These are phyloP conservation scores for Muscicapa striata DNA, from an alignment of 2,797 vertebrate species.

Conservation along the genomic window DNA sequence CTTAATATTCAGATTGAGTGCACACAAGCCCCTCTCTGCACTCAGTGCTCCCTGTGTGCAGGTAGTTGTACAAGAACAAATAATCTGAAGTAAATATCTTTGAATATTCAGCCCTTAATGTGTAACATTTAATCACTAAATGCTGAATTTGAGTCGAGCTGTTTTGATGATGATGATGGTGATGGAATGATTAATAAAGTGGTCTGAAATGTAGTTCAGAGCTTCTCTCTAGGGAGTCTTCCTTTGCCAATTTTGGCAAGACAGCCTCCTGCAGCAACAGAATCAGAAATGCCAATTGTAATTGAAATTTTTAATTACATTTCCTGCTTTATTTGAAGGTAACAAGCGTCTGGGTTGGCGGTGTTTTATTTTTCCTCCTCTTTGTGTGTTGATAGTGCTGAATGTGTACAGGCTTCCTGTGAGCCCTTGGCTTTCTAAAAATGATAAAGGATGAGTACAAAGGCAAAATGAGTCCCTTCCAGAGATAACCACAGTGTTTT, in stretches of 20 bases:
- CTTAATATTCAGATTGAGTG: not conserved
- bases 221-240: not conserved
- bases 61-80: not conserved
- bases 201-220: not conserved
- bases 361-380: not conserved
- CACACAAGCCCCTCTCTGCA: not conserved
- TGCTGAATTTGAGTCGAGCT: not conserved
- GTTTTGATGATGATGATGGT: not conserved
- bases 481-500: not conserved
- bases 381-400: not conserved
- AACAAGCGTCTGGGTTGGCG: rapidly evolving
- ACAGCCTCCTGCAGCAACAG: not conserved
- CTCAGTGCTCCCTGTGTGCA: no score
- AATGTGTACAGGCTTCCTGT: not conserved
- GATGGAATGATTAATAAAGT: slow-evolving; percentile 17
- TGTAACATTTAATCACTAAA: not conserved
- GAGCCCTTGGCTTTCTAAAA: not conserved
- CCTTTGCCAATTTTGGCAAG: not conserved
- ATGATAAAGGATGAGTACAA: not conserved
- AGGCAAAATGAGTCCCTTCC: not conserved
- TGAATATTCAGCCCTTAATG: not conserved
- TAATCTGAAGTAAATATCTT: not conserved
- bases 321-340: slow-evolving; percentile 31
- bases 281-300: slow-evolving; percentile 24
- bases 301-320: slow-evolving; percentile 29